These are phyloP conservation scores for Brachionus angularis DNA, from an alignment of 1,140 invertebrate species.

Conservation along the genomic window DNA sequence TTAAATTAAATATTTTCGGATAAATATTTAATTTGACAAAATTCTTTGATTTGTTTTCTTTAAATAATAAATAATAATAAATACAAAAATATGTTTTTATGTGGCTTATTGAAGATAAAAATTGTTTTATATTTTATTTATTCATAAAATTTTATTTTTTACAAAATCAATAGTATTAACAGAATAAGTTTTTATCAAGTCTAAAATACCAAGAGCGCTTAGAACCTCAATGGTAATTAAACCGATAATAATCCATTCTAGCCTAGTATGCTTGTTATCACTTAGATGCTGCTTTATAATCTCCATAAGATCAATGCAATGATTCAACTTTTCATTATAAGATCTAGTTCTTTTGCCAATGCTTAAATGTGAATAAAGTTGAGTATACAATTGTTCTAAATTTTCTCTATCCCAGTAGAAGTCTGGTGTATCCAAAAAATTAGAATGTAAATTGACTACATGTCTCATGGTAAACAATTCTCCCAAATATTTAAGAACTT, in stretches of 20 bases:
- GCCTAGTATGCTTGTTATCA: conserved; percentile 76
- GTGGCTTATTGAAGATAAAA: no score
- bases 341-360: conserved; percentile 79
- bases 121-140: no score
- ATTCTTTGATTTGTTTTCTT: no score
- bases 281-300: conserved; percentile 78
- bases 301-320: conserved; percentile 83
- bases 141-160: no score
- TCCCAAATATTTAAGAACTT: conserved; percentile 81
- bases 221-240: conserved; percentile 86
- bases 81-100: no score
- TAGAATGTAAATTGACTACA: conserved; percentile 62
- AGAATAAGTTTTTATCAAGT: conserved; percentile 15
- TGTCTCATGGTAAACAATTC: conserved; percentile 76
- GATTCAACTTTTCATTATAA: conserved; percentile 87
- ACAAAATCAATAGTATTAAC: not conserved
- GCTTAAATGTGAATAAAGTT: conserved; percentile 75
- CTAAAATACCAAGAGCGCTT: conserved; percentile 13
- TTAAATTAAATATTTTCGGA: no score
- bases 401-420: conserved; percentile 93
- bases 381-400: conserved; percentile 60
- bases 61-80: no score
- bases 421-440: conserved; percentile 86
- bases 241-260: conserved; percentile 94
- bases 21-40: no score